Conservation (phyloP, 2,113 vertebrate species). For the Xiphophorus maculatus region DNA sequence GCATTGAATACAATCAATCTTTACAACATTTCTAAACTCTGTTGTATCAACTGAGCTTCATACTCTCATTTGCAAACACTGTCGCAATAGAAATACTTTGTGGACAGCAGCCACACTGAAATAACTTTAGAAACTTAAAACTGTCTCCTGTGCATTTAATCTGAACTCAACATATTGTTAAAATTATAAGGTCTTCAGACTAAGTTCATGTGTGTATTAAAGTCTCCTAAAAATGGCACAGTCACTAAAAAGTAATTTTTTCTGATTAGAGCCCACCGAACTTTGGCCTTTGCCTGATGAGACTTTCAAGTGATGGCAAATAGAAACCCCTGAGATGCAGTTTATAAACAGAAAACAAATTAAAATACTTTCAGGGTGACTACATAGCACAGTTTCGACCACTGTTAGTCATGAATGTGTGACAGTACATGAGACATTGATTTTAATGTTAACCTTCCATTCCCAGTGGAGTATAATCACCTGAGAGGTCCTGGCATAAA, state of each 20-base stretch:
- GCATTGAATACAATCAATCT: background rate
- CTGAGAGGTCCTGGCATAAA: conserved; percentile 15
- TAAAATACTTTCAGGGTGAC: background rate
- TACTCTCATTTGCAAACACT: too few relatives aligned
- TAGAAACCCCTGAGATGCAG: conserved; percentile 13
- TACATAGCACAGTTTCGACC: conserved; percentile 1
- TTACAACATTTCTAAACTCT: background rate
- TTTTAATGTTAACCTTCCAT: conserved; percentile 14
- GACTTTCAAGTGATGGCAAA: conserved; percentile 18
- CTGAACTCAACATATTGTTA: background rate
- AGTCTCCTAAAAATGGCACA: conserved; percentile 21
- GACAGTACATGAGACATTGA: background rate
- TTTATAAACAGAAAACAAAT: conserved; percentile 5
- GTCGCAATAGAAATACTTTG: too few relatives aligned
- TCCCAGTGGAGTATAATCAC: conserved; percentile 19
- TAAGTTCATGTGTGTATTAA: conserved; percentile 21
- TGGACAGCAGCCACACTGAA: too few relatives aligned
- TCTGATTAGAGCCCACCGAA: conserved; percentile 41
- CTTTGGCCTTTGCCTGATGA: conserved; percentile 27
- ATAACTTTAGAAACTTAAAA: too few relatives aligned
- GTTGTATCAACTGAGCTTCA: too few relatives aligned
- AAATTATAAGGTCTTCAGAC: conserved; percentile 3
- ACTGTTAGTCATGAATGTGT: background rate
- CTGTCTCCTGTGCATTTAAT: background rate
- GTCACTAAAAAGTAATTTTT: conserved; percentile 45